phyloP scores from a whole-genome alignment of 2,797 vertebrate species.

The Tragelaphus eurycerus region DNA sequence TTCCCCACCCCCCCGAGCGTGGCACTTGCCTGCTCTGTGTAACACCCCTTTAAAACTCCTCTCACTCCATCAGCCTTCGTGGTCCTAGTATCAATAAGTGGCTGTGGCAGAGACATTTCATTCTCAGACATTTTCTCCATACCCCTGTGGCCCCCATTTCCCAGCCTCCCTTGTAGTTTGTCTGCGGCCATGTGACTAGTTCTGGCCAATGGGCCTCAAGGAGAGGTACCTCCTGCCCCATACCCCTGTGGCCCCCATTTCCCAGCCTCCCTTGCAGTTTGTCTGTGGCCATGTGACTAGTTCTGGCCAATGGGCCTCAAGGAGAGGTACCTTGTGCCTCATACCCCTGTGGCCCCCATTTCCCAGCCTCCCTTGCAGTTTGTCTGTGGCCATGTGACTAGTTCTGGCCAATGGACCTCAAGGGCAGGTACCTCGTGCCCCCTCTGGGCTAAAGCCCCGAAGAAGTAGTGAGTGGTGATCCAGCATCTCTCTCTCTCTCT shows the following conservation, averaged over 20 bases:
- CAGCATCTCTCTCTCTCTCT: background rate
- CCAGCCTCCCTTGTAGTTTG: too few species aligned
- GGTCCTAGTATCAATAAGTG: background rate
- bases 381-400: background rate
- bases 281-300: background rate
- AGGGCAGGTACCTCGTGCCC: background rate
- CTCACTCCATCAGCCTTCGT: background rate
- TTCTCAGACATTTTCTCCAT: background rate
- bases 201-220: too few species aligned
- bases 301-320: background rate
- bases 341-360: fast-evolving
- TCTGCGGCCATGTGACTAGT: too few species aligned
- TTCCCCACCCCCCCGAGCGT: fast-evolving
- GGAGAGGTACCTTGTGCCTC: fast-evolving
- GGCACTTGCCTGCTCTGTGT: background rate
- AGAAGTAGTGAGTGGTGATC: too few species aligned
- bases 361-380: background rate
- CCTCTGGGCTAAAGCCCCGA: background rate
- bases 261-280: background rate
- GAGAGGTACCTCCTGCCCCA: too few species aligned
- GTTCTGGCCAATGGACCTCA: background rate
- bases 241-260: background rate
- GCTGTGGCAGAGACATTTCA: background rate
- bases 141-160: too few species aligned
- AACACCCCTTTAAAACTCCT: background rate